Base-by-base conservation (phyloP, 2,888 invertebrate species). In the Agrilus mali region DNA sequence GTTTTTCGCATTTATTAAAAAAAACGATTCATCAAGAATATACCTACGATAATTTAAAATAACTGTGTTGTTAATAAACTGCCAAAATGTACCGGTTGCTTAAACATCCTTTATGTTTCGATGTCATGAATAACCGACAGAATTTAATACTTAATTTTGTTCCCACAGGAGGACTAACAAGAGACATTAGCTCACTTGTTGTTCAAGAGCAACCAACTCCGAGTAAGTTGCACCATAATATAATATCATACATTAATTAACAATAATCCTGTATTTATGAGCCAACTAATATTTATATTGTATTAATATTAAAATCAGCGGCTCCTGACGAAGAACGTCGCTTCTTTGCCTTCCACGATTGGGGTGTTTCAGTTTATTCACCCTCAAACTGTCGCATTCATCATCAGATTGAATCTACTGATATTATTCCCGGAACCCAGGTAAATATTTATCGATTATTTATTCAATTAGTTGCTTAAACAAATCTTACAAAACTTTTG, bases 271-370 rank as follows among this genome's bases (percentile, higher is more conserved):
- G 2, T 10, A 17, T 10, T n/a, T 45, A 33, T 47, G 44, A 55
- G 50, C 40, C 49, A 43, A 49, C 53, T 48, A 50, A 40, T 48
- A 54, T 50, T 50, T 46, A 53, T 52, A 53, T 52, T 47, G 43
- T 27, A 10, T 27, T 27, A 27, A 27, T 27, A 27, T 27, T 27
- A 27, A 27, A 10, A 10, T 10, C 58, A 76, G 76, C 73, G 46
- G 69, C 75, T 1, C 68, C 73, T 32, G 74, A 71, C 59, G 75
- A 77, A 56, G 77, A 79, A 55, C 66, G 75, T n/a, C 64, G 78
- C 52, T 82, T 84, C 64, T 78, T 83, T 58, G 80, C 82, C 10
- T 84, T 84, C 64, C 82, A 84, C 64, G 79, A 81, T 53, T 76
- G 79, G 70, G 85, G 85, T 20, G 77, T 83, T 54, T 78, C 80